Evolutionary conservation across 30 jellyfish, hydroid and myxozoan genomes (phyloP).

Genomic region (Catostylus mosaicus): DNA sequence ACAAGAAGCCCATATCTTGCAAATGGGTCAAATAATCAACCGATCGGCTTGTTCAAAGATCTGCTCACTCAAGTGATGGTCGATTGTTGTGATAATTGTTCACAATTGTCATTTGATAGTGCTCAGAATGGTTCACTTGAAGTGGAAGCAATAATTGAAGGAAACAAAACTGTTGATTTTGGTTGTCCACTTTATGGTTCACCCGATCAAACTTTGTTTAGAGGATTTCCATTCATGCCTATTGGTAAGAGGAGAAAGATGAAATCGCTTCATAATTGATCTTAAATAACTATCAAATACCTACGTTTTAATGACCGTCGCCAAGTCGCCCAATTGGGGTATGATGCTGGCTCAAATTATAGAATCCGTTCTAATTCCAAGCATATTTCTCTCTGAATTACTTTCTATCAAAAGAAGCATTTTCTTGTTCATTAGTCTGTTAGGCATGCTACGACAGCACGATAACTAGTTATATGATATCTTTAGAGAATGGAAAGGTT

Average conservation of each 20-base stretch:
- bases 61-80: conserved; percentile 67
- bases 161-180: conserved; percentile 78
- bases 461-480: too few species aligned
- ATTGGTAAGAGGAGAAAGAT: conserved; percentile 54
- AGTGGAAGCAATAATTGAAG: conserved; percentile 71
- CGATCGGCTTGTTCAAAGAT: conserved; percentile 87
- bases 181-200: conserved; percentile 95
- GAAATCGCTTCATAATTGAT: too few species aligned
- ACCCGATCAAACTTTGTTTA: conserved; percentile 82
- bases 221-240: conserved; percentile 90
- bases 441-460: too few species aligned
- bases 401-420: too few species aligned
- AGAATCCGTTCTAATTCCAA: too few species aligned
- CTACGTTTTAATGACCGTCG: too few species aligned
- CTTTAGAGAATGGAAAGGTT: too few species aligned
- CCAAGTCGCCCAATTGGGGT: too few species aligned
- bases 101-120: conserved; percentile 69
- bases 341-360: too few species aligned
- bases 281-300: too few species aligned
- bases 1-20: conserved; percentile 88
- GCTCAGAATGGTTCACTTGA: conserved; percentile 85
- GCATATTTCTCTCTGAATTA: too few species aligned
- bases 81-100: conserved; percentile 81
- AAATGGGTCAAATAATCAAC: conserved; percentile 52
- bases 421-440: too few species aligned